phyloP scores from a whole-genome alignment of 2,797 vertebrate species.

The Lepidocolaptes lacrymiger region DNA sequence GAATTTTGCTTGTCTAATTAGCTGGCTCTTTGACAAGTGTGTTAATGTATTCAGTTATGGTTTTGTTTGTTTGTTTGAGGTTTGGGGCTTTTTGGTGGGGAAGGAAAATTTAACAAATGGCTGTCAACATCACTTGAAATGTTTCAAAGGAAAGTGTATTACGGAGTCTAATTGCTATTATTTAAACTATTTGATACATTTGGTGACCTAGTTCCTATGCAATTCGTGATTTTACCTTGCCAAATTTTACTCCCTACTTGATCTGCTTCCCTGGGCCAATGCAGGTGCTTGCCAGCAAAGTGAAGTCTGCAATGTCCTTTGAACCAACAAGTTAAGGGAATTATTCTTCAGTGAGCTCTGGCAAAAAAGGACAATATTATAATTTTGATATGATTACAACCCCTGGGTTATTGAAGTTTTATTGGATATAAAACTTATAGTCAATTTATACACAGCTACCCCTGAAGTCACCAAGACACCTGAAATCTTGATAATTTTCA shows the following conservation, averaged over 20 bases:
- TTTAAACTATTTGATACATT: not conserved
- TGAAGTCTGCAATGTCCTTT: not conserved
- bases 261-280: not conserved
- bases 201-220: not conserved
- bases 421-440: not conserved
- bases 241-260: not conserved
- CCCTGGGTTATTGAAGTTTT: not conserved
- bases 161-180: not conserved
- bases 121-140: not conserved
- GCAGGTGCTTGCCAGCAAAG: not conserved
- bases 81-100: not conserved
- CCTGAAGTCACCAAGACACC: not conserved
- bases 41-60: not conserved
- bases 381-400: not conserved
- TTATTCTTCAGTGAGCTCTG: not conserved
- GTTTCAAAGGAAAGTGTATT: not conserved
- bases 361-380: not conserved
- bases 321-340: not conserved
- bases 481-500: not conserved
- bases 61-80: not conserved
- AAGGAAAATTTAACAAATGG: not conserved
- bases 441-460: not conserved
- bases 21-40: not conserved
- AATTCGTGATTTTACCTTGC: conserved; percentile 3
- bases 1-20: not conserved